Conservation (phyloP, 92 coral and sea anemone species). For the Bergia puertoricense region DNA sequence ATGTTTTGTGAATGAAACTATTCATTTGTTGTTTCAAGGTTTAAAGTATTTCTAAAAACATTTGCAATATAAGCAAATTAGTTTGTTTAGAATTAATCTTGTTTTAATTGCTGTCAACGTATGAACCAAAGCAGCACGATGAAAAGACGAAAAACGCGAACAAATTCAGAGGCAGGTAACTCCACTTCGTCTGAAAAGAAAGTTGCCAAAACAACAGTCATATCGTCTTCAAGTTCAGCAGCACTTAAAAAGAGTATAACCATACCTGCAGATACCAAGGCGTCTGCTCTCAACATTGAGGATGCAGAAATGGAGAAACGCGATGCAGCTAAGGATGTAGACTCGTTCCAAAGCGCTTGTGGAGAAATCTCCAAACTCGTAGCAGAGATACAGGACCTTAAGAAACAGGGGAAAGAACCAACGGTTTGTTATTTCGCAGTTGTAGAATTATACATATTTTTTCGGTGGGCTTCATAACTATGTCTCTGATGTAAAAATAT, state of each 20-base stretch:
- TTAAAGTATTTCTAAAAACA: background rate
- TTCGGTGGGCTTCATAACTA: background rate
- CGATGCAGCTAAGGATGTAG: constrained; percentile 71
- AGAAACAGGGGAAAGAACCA: constrained; percentile 59
- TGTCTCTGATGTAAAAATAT: background rate
- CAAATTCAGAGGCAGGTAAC: constrained; percentile 74
- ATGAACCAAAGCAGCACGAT: constrained; percentile 32
- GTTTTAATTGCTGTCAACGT: background rate
- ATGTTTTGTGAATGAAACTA: background rate
- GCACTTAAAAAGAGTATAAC: constrained; percentile 52
- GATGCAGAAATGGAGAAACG: constrained; percentile 79
- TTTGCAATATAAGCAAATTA: background rate
- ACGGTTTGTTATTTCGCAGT: constrained; percentile 40
- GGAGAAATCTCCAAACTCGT: constrained; percentile 81
- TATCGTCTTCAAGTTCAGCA: constrained; percentile 34
- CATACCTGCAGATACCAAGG: constrained; percentile 50
- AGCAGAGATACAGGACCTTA: constrained; percentile 80
- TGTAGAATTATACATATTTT: no score
- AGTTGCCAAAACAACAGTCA: constrained; percentile 51
- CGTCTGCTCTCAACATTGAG: constrained; percentile 48
- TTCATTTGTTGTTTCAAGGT: no score
- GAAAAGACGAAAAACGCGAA: constrained; percentile 86
- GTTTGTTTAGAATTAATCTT: background rate
- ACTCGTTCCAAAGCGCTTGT: constrained; percentile 78
- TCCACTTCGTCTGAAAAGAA: constrained; percentile 66